phyloP scores from a whole-genome alignment of 2,888 invertebrate species.

The Nesidiocoris tenuis region DNA sequence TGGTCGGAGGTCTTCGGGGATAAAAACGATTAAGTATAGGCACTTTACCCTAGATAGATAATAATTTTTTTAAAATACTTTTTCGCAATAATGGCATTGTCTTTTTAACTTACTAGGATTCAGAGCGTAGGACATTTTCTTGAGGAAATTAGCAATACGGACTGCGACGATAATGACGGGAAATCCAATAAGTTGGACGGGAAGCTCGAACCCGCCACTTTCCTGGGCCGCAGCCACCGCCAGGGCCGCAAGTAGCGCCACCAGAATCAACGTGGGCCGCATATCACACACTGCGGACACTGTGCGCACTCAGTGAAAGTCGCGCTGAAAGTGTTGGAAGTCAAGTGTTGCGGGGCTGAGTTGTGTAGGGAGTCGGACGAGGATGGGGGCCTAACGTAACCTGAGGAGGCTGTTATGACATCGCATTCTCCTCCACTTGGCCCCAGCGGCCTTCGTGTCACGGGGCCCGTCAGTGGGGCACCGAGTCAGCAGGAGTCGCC shows the following conservation, averaged over 20 bases:
- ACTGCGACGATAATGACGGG: slow-evolving; percentile 79
- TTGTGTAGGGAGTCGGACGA: not conserved
- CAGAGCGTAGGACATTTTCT: slow-evolving; percentile 77
- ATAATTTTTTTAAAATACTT: no score
- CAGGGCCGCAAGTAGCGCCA: slow-evolving; percentile 21
- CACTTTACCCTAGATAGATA: no score
- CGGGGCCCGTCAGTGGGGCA: slow-evolving; percentile 28
- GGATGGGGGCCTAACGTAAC: slow-evolving; percentile 18
- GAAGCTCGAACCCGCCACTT: slow-evolving; percentile 64
- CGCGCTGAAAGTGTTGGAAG: slow-evolving; percentile 39
- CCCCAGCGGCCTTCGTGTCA: not conserved
- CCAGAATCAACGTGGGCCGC: slow-evolving; percentile 6
- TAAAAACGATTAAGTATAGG: no score
- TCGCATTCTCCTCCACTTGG: slow-evolving; percentile 33
- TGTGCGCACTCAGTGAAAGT: slow-evolving; percentile 41
- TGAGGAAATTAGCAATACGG: slow-evolving; percentile 75
- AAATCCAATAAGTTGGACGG: slow-evolving; percentile 81
- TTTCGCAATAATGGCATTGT: no score
- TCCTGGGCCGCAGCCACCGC: slow-evolving; percentile 38
- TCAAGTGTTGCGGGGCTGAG: not conserved
- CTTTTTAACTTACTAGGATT: slow-evolving; percentile 72
- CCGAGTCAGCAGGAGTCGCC: slow-evolving; percentile 10
- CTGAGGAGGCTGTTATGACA: slow-evolving; percentile 43
- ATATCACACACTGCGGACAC: slow-evolving; percentile 9
- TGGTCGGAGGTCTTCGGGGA: no score